Evolutionary conservation across 2,797 vertebrate genomes (phyloP), one percentile per base, ranked within the genome.

Genomic region (Echiichthys vipera): DNA sequence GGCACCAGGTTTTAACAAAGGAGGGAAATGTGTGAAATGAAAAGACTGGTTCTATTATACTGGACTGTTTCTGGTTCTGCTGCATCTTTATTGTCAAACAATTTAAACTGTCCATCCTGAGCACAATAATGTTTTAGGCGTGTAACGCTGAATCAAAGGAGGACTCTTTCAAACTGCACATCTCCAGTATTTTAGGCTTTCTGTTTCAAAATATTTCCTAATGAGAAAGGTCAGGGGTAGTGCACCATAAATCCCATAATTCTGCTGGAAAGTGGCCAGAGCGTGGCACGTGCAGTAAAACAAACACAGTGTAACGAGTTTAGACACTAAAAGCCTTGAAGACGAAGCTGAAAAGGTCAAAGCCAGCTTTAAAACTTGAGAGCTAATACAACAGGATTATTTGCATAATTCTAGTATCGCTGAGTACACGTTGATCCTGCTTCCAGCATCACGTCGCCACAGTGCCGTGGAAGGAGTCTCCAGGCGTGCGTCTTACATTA

Each of bases 321-420:
- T 40, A 50, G 55, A 65, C 3, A 39, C 27, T 39, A 5, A 56
- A 67, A 75, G 14, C 71, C 20, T 54, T 24, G 24, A 56, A 42
- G 46, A 46, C 36, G 29, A 73, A 55, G 25, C 62, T 45, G 63
- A 39, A 71, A 80, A 83, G 51, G 63, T 75, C 71, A 73, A 51
- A 79, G 36, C 43, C 24, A 27, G 57, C 61, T 81, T 74, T 13
- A 59, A 7, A 45, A 45, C 12, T 49, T 71, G 37, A 76, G 55
- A 58, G 42, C 45, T 65, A 42, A 45, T 66, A 14, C 45, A 39
- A 54, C 42, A 30, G 18, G 9, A 29, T 39, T 54, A 47, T 76
- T 73, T 75, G 24, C 25, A 50, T 68, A 67, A 65, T 29, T 20
- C 13, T 49, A 18, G 12, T 55, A 25, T 71, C 34, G 7, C 25